Evolutionary conservation across 2,888 invertebrate species (phyloP), one percentile per base, ranked within the genome.

Genomic region (Muschampia plurimacula): DNA sequence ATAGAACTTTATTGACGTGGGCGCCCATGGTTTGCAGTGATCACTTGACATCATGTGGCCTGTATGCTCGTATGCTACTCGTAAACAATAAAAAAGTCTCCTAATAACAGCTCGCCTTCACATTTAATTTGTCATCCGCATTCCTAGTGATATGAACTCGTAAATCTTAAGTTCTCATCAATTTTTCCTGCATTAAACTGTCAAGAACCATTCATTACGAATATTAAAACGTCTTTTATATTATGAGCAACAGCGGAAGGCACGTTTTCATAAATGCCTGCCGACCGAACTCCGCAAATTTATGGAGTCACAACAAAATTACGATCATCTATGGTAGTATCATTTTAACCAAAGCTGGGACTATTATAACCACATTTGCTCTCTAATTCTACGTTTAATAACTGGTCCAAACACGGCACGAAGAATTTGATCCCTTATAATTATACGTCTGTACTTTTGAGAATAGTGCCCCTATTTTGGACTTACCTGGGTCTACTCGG

Each of bases 321-420:
- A 86, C 82, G 79, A 81, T 82, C 77, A 79, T 80, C 82, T 84
- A 86, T 83, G 82, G 83, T 79, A 79, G 80, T 92, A 91, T 89
- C 90, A 91, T 89, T 90, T 80, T 80, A 83, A 86, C 83, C 81
- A 82, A 81, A 77, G 80, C 82, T 79, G 74, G 78, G 82, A 82
- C 92, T 82, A 94, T 94, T 94, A 94, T 92, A 93, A 94, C 88
- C 88, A 81, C 92, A 93, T 94, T 93, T 93, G 90, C 85, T 79
- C 86, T 85, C 83, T 87, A 89, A 89, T 86, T 84, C 78, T 80
- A 79, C 84, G 86, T 89, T 92, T 93, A 92, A 93, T 93, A 91
- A 90, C 87, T 81, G 85, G 77, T 80, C 85, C 79, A 84, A 87
- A 88, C 87, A 83, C 81, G 84, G 84, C 83, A 81, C 81, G 83